Conservation (phyloP, 2,888 invertebrate genomes). For the Brachycybe producta region DNA sequence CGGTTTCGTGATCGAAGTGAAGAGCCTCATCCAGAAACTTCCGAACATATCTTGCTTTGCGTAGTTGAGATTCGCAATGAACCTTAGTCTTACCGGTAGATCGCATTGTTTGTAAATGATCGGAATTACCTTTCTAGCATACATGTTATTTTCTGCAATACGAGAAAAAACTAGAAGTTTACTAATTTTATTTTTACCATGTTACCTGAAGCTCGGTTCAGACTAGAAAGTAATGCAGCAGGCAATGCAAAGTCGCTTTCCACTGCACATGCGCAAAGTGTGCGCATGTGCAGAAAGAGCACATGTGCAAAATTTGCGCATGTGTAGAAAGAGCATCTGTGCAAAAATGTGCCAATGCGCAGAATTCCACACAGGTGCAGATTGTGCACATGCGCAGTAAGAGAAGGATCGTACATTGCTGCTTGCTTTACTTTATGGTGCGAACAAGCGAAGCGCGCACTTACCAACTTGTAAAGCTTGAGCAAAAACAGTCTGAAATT, state of each 20-base stretch:
- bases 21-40: slow-evolving; percentile 11
- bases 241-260: too few relatives aligned
- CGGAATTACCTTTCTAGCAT: slow-evolving; percentile 13
- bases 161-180: background rate
- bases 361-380: too few relatives aligned
- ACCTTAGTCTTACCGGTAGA: background rate
- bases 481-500: slow-evolving; percentile 12
- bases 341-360: too few relatives aligned
- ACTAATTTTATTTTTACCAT: too few relatives aligned
- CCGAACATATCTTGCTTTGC: slow-evolving; percentile 9
- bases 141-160: slow-evolving; percentile 7
- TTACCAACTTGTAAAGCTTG: slow-evolving; percentile 14
- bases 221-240: background rate
- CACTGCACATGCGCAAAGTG: too few relatives aligned
- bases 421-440: too few relatives aligned
- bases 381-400: too few relatives aligned
- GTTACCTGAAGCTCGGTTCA: background rate
- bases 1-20: slow-evolving; percentile 8
- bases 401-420: too few relatives aligned
- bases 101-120: slow-evolving; percentile 11
- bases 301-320: too few relatives aligned
- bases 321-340: too few relatives aligned
- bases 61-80: slow-evolving; percentile 10
- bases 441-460: too few relatives aligned
- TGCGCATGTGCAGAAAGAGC: too few relatives aligned